phyloP scores from a whole-genome alignment of 2,888 invertebrate genomes.

The Eustalomyia histrio region DNA sequence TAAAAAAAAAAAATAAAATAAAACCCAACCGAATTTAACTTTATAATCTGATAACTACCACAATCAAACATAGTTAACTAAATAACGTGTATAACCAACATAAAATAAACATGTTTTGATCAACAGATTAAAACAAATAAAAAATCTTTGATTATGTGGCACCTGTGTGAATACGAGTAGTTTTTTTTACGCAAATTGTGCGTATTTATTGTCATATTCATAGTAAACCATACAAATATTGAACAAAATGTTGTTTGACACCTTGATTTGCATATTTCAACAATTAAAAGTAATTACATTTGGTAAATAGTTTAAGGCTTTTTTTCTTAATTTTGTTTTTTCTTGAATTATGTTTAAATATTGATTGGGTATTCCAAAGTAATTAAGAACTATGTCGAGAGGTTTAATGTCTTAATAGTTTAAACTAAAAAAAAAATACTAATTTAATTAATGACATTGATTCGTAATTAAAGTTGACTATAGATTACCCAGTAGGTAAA shows the following conservation, averaged over 20 bases:
- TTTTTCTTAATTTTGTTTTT: neutral
- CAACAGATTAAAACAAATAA: slow-evolving; percentile 3
- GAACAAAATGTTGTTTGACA: slow-evolving; percentile 62
- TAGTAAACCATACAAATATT: slow-evolving; percentile 58
- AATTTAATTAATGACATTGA: slow-evolving; percentile 4
- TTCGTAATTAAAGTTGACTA: neutral
- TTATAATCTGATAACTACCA: slow-evolving; percentile 59
- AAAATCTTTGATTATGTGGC: slow-evolving; percentile 44
- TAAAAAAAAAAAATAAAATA: neutral
- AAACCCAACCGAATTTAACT: slow-evolving; percentile 46
- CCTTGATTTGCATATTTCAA: slow-evolving; percentile 61
- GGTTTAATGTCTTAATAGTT: slow-evolving; percentile 16
- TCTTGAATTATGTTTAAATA: neutral
- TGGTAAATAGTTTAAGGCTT: slow-evolving; percentile 37
- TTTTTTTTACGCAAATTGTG: slow-evolving; percentile 69
- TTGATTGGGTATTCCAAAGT: neutral
- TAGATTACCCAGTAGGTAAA: neutral
- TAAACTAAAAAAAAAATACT: neutral
- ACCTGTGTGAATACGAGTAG: slow-evolving; percentile 59
- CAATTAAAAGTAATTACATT: slow-evolving; percentile 57
- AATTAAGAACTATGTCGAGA: slow-evolving; percentile 11
- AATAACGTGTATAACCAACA: slow-evolving; percentile 9
- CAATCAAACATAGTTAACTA: slow-evolving; percentile 35
- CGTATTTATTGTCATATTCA: slow-evolving; percentile 65
- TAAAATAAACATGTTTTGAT: slow-evolving; percentile 3